Evolutionary conservation across 1,140 invertebrate species (phyloP), one percentile per base, ranked within the genome.

Genomic region (Atta colombica): DNA sequence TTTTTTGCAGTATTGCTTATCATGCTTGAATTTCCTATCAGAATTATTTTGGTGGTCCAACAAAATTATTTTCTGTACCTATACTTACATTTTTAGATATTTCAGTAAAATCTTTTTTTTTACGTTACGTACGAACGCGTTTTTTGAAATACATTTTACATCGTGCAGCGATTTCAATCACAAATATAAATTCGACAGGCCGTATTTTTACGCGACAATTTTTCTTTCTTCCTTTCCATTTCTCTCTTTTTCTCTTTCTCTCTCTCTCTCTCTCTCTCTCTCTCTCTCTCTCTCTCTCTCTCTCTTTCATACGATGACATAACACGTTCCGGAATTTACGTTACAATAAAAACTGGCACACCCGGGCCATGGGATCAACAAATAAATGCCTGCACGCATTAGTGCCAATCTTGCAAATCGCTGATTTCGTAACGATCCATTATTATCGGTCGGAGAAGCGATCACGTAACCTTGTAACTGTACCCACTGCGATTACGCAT

Each of bases 401-500:
- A 66, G 8, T 80, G n/a, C 51, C 28, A 58, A 69, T 71, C 21
- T 21, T 16, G 77, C 77, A 69, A 71, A 81, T 81, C 65, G 65
- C 2, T 55, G 63, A 71, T 81, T 81, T 58, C 78, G 51, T 39
- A 81, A 81, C 78, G 21, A 71, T 10, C 21, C 66, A 10, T 58
- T 58, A 71, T 71, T 81, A 71, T 71, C 65, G 51, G 16, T 45
- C 21, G 66, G 35, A 71, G 21, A 25, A 71, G 66, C 49, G 78
- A 71, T 81, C 53, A 45, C 35, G 51, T 81, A 71, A 81, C 65
- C 66, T 81, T 81, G 78, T 45, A 81, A 28, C 65, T 35, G 51
- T 71, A 51, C 53, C 66, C 21, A 69, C 21, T 35, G 45, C 45
- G 35, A 81, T 81, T 81, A 71, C 78, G 35, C 12, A 35, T 28